Evolutionary conservation across 2,797 vertebrate genomes (phyloP).

Genomic region (Sebastolobus altivelis): DNA sequence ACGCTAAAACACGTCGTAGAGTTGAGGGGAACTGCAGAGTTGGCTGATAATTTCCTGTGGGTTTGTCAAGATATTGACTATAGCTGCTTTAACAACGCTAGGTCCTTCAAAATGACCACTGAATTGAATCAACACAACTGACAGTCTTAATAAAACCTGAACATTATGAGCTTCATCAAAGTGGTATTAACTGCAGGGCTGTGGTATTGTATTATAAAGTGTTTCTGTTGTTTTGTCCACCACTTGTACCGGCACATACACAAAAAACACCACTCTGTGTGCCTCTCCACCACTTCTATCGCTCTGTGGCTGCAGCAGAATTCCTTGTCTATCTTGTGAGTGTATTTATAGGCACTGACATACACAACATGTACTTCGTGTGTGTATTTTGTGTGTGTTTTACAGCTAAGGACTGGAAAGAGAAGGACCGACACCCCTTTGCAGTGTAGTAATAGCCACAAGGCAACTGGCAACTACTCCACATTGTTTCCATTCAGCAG

Average conservation of each 20-base stretch:
- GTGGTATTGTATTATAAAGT: background rate
- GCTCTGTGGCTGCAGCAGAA: constrained; percentile 43
- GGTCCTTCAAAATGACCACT: background rate
- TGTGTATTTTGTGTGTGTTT: constrained; percentile 38
- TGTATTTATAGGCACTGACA: constrained; percentile 81
- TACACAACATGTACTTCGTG: constrained; percentile 34
- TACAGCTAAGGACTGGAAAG: constrained; percentile 6
- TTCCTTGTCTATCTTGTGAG: constrained; percentile 65
- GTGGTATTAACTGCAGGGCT: background rate
- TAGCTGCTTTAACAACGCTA: background rate
- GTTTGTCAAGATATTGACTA: background rate
- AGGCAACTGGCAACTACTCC: constrained; percentile 37
- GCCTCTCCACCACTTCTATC: constrained; percentile 16
- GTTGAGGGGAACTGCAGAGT: background rate
- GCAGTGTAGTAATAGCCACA: constrained; percentile 22
- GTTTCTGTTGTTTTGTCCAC: constrained; percentile 5
- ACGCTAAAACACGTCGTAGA: rapidly evolving
- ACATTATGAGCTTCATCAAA: background rate
- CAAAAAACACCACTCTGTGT: background rate
- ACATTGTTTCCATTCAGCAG: constrained; percentile 62
- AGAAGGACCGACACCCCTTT: constrained; percentile 8
- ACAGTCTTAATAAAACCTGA: background rate
- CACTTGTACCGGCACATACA: background rate
- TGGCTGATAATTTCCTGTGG: background rate
- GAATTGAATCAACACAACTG: background rate